Base-by-base conservation (phyloP, 1,140 invertebrate species). In the Drosophila sp. region DNA sequence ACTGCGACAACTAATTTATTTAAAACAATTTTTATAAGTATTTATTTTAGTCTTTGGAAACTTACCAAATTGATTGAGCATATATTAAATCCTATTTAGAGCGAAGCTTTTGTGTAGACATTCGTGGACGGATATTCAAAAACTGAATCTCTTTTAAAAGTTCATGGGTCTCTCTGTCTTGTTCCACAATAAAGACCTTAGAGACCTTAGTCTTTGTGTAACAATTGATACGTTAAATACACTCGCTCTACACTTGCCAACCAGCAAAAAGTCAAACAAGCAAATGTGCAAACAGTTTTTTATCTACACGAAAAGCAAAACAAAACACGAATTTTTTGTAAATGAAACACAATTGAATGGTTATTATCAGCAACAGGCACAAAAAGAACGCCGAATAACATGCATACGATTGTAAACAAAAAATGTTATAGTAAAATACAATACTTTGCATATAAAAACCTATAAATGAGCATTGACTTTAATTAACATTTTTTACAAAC, bases 261-360 rank as follows among this genome's bases (percentile, higher is more conserved):
- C 25, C 56, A 16, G 66, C 2, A 32, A 43, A 34, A 34, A 65
- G 45, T 41, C 29, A 72, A 51, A 51, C 62, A 66, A 32, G 36
- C 7, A 45, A 67, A 36, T 54, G 48, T 48, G 64, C 46, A 54
- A 69, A 69, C 56, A 59, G 9, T 21, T 51, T 67, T 50, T 63
- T 63, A 70, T 70, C 50, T 63, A 11, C 66, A 25, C 8, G 16
- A 29, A 21, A 32, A 36, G 21, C 51, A 25, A 58, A 65, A 56
- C 21, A 54, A 40, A 56, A 46, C 40, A 46, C 36, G 25, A 67
- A 41, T 54, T 9, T 36, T 25, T 67, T 53, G 32, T 21, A 67
- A 59, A 21, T 38, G 7, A 46, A 46, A 53, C 48, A 67, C 46
- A 67, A 59, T 61, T 67, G 7, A 48, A 59, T 34, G 3, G 6